Evolutionary conservation across 30 jellyfish, hydroid and myxozoan species (phyloP).

Genomic region (Hydractinia echinata): DNA sequence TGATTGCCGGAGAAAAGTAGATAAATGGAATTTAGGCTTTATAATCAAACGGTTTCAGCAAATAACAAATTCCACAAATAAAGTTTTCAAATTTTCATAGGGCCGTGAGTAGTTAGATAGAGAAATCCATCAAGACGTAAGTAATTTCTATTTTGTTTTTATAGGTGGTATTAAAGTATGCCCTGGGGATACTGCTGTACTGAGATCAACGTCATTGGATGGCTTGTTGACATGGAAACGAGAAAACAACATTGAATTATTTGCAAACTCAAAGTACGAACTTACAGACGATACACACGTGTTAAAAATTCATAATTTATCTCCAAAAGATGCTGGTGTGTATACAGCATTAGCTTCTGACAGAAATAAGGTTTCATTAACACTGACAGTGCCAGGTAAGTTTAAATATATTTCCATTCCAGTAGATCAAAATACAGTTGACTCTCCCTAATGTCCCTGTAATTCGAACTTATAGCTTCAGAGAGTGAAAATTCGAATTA

Average conservation of each 20-base stretch:
- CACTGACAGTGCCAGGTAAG: neutral
- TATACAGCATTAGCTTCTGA: neutral
- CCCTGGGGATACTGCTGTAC: neutral
- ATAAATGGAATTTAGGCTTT: too few relatives aligned
- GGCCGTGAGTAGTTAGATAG: too few relatives aligned
- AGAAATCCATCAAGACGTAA: too few relatives aligned
- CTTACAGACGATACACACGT: neutral
- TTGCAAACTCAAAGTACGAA: neutral
- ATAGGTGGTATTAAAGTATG: neutral
- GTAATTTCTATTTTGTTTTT: too few relatives aligned
- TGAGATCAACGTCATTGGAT: neutral
- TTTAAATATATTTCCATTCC: neutral
- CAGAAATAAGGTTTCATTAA: neutral
- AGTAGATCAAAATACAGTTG: too few relatives aligned
- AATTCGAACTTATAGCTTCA: too few relatives aligned
- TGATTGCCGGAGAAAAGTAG: too few relatives aligned
- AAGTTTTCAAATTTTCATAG: too few relatives aligned
- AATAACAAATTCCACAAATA: too few relatives aligned
- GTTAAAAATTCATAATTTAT: neutral
- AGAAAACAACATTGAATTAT: neutral
- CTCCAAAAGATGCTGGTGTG: conserved; percentile 1
- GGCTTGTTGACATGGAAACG: neutral
- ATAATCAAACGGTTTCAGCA: too few relatives aligned
- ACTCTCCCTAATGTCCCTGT: too few relatives aligned
- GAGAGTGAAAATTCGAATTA: too few relatives aligned